These are phyloP conservation scores for Pandemis corylana DNA, from an alignment of 2,888 invertebrate species.

Conservation along the genomic window DNA sequence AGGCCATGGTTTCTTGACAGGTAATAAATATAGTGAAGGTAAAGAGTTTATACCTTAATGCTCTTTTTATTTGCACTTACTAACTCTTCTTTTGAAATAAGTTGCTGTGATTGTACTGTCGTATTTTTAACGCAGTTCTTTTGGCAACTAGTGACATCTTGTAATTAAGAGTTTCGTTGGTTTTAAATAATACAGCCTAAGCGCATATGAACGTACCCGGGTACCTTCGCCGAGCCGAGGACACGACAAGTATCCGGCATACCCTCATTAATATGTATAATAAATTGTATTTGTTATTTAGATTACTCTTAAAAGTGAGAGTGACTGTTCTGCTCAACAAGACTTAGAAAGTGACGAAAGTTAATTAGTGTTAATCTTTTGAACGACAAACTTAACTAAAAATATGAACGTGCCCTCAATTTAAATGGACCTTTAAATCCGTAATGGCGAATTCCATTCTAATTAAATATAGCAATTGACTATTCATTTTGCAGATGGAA, in stretches of 20 bases:
- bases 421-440: constrained; percentile 17
- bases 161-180: background rate
- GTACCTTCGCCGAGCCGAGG: constrained; percentile 45
- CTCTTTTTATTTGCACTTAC: background rate
- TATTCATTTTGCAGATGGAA: constrained; percentile 21
- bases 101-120: background rate
- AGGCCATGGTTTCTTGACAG: background rate
- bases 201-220: background rate
- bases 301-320: constrained; percentile 40
- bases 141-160: background rate
- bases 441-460: constrained; percentile 31
- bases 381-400: constrained; percentile 14
- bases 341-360: constrained; percentile 56
- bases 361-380: constrained; percentile 43
- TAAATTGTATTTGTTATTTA: constrained; percentile 40
- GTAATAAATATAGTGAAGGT: background rate
- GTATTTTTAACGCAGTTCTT: background rate
- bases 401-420: constrained; percentile 23
- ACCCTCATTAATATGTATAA: constrained; percentile 57
- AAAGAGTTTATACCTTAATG: background rate
- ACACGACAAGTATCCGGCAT: constrained; percentile 53
- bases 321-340: constrained; percentile 27
- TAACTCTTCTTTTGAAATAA: background rate
- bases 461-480: constrained; percentile 23
- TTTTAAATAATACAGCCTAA: background rate